phyloP scores from a whole-genome alignment of 2,113 vertebrate species.

The Corythaeola cristata region DNA sequence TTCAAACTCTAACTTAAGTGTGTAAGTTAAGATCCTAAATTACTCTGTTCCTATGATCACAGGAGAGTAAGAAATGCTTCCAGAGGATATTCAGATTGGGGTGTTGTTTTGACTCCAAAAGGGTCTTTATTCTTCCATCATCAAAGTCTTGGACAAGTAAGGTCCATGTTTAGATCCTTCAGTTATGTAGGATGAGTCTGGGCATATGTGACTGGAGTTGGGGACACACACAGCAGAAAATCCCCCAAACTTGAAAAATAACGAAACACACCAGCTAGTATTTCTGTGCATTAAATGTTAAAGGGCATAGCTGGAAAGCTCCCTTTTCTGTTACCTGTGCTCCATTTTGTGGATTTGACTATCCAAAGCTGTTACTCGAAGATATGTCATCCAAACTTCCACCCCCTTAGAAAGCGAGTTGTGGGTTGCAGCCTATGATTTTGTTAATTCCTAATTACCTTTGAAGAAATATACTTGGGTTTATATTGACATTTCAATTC shows the following conservation, averaged over 20 bases:
- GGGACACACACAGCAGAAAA: neutral
- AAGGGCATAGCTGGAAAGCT: neutral
- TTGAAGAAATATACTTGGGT: neutral
- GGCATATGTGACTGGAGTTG: neutral
- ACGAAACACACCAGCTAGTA: neutral
- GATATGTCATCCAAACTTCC: neutral
- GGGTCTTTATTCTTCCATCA: neutral
- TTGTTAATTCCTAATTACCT: neutral
- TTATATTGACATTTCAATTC: neutral
- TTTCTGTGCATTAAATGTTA: neutral
- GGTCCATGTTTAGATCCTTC: neutral
- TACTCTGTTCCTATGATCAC: neutral
- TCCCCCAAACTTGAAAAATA: neutral
- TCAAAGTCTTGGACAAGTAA: neutral
- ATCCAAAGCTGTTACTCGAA: neutral
- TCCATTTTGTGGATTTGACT: neutral
- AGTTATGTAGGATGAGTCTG: neutral
- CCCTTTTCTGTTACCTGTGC: neutral
- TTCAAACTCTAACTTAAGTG: neutral
- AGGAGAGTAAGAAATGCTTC: neutral
- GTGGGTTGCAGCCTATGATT: neutral
- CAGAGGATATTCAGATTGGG: neutral
- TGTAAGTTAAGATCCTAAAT: neutral
- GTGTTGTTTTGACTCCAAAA: neutral
- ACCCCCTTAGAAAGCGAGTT: neutral